These are phyloP conservation scores for Nasua narica DNA, from an alignment of 2,797 vertebrate species.

Conservation along the genomic window DNA sequence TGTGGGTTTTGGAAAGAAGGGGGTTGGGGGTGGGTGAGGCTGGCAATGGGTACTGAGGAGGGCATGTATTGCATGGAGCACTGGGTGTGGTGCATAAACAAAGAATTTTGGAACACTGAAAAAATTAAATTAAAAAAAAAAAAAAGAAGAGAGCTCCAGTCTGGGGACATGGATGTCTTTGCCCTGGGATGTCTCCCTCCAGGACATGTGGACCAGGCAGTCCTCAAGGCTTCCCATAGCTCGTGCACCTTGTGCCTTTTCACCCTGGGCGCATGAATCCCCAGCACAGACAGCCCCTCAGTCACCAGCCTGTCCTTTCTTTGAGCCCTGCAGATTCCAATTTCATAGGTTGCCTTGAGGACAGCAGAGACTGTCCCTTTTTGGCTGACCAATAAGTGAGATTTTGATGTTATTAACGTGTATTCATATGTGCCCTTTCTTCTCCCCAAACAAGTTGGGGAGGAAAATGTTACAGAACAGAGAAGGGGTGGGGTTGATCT, in stretches of 20 bases:
- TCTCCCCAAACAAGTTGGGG: background rate
- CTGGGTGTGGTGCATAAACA: no score
- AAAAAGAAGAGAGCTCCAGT: background rate
- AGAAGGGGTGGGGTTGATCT: background rate
- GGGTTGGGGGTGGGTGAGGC: no score
- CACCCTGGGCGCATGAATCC: rapidly evolving
- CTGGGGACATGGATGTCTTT: background rate
- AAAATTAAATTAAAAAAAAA: background rate
- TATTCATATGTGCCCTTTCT: background rate
- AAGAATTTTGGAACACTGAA: no score
- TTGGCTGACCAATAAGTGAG: constrained; percentile 19
- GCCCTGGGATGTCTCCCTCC: background rate
- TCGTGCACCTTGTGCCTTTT: background rate
- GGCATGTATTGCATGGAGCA: no score
- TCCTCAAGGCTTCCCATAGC: background rate
- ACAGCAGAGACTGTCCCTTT: background rate
- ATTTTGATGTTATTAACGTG: constrained; percentile 8
- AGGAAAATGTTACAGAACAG: background rate
- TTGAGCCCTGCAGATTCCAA: background rate
- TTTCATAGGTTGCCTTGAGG: background rate
- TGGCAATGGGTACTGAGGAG: no score
- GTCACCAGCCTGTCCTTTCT: background rate
- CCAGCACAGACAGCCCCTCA: background rate
- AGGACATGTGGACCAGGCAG: no score
- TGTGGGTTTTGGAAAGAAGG: no score